phyloP scores from a whole-genome alignment of 2,113 vertebrate genomes.

The Protomyctophum bolini region DNA sequence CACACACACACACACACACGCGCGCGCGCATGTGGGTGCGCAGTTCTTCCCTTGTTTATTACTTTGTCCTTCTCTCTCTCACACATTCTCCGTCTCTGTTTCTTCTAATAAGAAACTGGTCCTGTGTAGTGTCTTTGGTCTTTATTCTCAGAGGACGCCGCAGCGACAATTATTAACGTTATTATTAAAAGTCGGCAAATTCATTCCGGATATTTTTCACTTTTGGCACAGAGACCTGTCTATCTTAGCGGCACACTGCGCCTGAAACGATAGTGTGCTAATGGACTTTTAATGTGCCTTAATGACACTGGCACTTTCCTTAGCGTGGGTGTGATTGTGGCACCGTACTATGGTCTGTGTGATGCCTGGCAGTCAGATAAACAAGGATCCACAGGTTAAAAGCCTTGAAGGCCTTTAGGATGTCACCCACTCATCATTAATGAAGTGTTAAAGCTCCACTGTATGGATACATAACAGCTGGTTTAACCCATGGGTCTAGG shows the following conservation, averaged over 20 bases:
- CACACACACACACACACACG: too few species aligned
- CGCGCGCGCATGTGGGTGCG: too few species aligned
- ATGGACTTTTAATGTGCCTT: constrained; percentile 69
- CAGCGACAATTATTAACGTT: background rate
- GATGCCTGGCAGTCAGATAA: constrained; percentile 33
- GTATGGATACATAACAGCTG: too few species aligned
- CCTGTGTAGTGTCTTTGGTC: background rate
- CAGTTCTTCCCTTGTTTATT: constrained; percentile 6
- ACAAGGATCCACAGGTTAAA: too few species aligned
- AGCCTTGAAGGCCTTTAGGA: too few species aligned
- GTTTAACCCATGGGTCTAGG: too few species aligned
- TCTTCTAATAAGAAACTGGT: constrained; percentile 14
- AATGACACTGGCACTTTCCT: constrained; percentile 45
- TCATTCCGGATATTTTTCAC: constrained; percentile 45
- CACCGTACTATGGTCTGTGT: constrained; percentile 47
- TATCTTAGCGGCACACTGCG: constrained; percentile 31
- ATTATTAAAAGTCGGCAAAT: constrained; percentile 43
- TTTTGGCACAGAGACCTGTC: constrained; percentile 36
- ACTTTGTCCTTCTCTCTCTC: constrained; percentile 22
- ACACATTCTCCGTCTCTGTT: constrained; percentile 8
- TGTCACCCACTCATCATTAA: too few species aligned
- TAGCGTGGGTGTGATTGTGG: constrained; percentile 38
- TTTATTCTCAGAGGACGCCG: too few species aligned
- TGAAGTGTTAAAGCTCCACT: too few species aligned
- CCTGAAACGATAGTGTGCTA: constrained; percentile 55